A percentile compares a stretch with the other conserved stretches of the same genome.
phyloP scores from a whole-genome alignment of 2,113 vertebrate species.

The Saguinus midas region DNA sequence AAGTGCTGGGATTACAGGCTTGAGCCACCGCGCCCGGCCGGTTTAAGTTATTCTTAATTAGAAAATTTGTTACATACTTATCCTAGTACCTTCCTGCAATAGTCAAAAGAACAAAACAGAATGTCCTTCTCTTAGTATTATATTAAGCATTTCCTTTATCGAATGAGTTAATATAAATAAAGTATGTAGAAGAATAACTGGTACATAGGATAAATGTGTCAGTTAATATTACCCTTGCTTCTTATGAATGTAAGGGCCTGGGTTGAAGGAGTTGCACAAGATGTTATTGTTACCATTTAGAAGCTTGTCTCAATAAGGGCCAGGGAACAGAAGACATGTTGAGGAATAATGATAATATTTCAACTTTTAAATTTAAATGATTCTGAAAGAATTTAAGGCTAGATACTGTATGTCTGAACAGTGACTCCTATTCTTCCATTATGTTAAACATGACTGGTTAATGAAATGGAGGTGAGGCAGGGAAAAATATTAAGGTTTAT shows the following conservation, averaged over 20 bases:
- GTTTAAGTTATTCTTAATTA: constrained; percentile 25
- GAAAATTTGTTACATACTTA: neutral
- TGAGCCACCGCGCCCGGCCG: neutral
- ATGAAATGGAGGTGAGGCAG: neutral
- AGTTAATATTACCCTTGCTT: neutral
- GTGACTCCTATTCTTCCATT: neutral
- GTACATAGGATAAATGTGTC: neutral
- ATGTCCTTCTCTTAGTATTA: neutral
- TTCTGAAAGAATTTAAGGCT: constrained; percentile 1
- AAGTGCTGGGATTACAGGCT: no score
- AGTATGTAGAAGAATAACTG: neutral
- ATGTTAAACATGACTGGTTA: neutral
- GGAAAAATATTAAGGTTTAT: neutral
- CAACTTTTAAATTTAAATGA: neutral
- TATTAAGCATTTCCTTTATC: constrained; percentile 36
- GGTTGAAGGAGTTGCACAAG: neutral
- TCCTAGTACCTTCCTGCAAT: neutral
- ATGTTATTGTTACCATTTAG: constrained; percentile 6
- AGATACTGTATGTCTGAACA: neutral
- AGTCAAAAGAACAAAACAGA: constrained; percentile 17
- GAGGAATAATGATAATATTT: constrained; percentile 1
- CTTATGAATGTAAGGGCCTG: neutral
- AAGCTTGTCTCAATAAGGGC: neutral
- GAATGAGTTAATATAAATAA: neutral
- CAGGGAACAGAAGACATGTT: neutral